Percentiles rank a stretch among this genome's conserved stretches.
Evolutionary conservation across 2,888 invertebrate species (phyloP).

Genomic region (Nephrotoma guestfalica): DNA sequence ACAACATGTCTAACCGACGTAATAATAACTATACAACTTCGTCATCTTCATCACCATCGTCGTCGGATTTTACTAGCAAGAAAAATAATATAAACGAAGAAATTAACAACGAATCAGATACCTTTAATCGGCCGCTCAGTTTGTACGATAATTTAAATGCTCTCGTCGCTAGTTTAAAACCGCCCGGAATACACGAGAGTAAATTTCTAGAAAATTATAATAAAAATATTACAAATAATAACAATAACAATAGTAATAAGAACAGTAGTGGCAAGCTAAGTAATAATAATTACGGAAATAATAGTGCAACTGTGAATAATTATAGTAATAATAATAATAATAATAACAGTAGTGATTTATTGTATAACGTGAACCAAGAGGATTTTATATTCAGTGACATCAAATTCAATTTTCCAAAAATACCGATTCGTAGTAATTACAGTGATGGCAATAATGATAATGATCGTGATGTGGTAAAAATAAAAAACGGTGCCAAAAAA

Average conservation of each 20-base stretch:
- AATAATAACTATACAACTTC: background rate
- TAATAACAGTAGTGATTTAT: background rate
- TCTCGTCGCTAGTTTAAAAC: slow-evolving; percentile 1
- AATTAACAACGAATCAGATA: background rate
- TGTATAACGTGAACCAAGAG: slow-evolving; percentile 3
- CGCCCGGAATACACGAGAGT: background rate
- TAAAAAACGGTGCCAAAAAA: background rate
- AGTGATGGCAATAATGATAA: slow-evolving; percentile 1
- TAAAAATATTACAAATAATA: background rate
- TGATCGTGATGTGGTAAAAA: background rate
- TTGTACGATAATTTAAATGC: slow-evolving; percentile 28
- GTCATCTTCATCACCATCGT: background rate
- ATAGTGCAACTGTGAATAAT: background rate
- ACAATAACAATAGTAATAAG: slow-evolving; percentile 2
- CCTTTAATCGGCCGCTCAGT: slow-evolving; percentile 25
- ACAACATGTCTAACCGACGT: background rate
- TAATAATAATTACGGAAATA: background rate
- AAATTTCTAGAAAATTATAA: background rate
- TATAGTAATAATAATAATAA: background rate
- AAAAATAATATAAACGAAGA: background rate
- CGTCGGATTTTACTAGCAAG: background rate
- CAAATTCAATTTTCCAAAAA: slow-evolving; percentile 12
- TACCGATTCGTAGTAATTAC: background rate
- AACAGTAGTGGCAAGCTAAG: background rate
- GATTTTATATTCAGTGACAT: slow-evolving; percentile 11